These are phyloP conservation scores for Pogoniulus pusillus DNA, from an alignment of 2,797 vertebrate genomes.

Conservation along the genomic window DNA sequence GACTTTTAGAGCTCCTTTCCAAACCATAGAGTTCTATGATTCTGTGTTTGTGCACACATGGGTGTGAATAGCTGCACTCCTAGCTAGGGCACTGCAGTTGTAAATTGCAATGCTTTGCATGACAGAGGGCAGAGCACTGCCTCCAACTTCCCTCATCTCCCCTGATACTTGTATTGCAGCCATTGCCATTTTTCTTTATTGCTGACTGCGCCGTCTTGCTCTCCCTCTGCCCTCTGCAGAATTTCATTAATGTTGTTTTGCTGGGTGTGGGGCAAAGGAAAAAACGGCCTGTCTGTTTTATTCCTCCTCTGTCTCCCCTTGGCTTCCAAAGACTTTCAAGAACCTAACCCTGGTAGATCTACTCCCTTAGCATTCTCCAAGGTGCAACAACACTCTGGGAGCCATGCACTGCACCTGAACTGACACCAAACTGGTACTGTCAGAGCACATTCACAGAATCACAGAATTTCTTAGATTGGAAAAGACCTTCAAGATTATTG, in stretches of 20 bases:
- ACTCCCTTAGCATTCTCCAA: rapidly evolving
- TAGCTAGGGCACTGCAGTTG: not conserved
- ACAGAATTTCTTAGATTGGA: too few species aligned
- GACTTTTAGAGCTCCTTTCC: not conserved
- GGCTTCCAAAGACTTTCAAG: not conserved
- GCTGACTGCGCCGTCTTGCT: not conserved
- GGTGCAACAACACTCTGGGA: not conserved
- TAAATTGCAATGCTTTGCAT: not conserved
- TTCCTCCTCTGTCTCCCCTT: not conserved
- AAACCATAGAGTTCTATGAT: not conserved
- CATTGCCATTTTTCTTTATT: not conserved
- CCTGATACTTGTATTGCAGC: not conserved
- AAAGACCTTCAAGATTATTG: too few species aligned
- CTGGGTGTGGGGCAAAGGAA: not conserved
- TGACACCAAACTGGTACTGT: rapidly evolving
- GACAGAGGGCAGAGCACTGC: not conserved
- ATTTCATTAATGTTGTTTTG: constrained; percentile 19
- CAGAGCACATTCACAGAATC: rapidly evolving
- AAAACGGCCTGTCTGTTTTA: constrained; percentile 1
- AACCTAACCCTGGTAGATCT: not conserved
- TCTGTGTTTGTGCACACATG: rapidly evolving
- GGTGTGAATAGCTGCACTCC: rapidly evolving
- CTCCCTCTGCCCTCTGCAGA: not conserved
- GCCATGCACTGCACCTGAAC: not conserved
- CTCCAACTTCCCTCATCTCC: not conserved